Percentiles rank a stretch among this genome's conserved stretches.
Evolutionary conservation across 2,888 invertebrate genomes (phyloP).

Genomic region (Augochlorella aurata): DNA sequence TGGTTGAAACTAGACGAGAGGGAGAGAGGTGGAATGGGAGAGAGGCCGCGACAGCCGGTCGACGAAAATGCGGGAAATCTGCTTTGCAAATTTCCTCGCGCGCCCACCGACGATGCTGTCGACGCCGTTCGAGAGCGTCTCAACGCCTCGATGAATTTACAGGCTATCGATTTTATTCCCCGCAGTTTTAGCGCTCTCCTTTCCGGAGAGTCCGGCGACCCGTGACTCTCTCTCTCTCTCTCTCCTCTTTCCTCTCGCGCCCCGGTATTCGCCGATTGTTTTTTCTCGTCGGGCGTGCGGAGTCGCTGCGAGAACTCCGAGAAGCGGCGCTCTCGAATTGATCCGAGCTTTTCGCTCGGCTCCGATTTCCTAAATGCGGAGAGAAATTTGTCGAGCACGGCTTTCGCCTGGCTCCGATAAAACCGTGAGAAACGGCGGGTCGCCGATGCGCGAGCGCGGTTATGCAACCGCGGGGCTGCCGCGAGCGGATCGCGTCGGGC

Average conservation of each 20-base stretch:
- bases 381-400: neutral
- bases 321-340: no score
- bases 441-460: constrained; percentile 7
- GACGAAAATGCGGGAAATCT: constrained; percentile 61
- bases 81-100: constrained; percentile 65
- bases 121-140: constrained; percentile 48
- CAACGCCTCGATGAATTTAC: constrained; percentile 56
- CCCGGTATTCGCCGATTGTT: constrained; percentile 25
- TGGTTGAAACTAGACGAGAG: neutral
- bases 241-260: neutral
- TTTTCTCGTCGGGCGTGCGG: neutral
- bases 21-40: constrained; percentile 4
- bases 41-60: constrained; percentile 29
- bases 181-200: constrained; percentile 28
- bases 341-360: no score
- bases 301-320: neutral
- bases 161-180: constrained; percentile 58
- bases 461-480: constrained; percentile 18
- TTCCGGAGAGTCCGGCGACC: constrained; percentile 11
- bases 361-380: no score
- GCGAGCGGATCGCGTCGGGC: neutral
- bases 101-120: constrained; percentile 1
- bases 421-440: neutral
- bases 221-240: constrained; percentile 8
- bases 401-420: neutral